Conservation (phyloP, 2,888 invertebrate genomes). For the Eupithecia subfuscata region DNA sequence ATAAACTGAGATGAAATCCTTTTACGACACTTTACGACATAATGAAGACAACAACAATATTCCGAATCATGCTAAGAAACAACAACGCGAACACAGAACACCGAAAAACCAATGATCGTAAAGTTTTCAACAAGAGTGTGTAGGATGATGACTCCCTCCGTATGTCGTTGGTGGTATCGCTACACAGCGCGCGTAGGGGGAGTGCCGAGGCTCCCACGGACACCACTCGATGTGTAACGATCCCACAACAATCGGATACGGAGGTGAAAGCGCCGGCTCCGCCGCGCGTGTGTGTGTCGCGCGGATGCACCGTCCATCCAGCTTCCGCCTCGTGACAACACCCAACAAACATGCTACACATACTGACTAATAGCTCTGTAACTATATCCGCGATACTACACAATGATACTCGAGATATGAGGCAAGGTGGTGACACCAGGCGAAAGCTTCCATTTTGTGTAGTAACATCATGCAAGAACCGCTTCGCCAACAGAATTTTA, state of each 20-base stretch:
- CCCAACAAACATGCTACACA: constrained; percentile 31
- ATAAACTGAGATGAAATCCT: constrained; percentile 64
- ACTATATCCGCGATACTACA: constrained; percentile 29
- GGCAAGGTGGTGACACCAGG: constrained; percentile 57
- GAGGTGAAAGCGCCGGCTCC: constrained; percentile 79
- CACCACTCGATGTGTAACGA: constrained; percentile 38
- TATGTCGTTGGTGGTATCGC: constrained; percentile 49
- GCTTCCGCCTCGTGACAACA: constrained; percentile 63
- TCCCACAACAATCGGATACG: constrained; percentile 57
- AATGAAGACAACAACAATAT: constrained; percentile 76
- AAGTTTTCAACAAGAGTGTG: constrained; percentile 65
- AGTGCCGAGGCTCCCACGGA: constrained; percentile 8
- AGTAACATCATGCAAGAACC: constrained; percentile 73
- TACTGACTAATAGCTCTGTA: constrained; percentile 27
- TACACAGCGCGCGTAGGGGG: constrained; percentile 7
- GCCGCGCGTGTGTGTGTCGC: constrained; percentile 78
- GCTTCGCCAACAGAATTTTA: constrained; percentile 59
- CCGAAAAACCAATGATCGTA: constrained; percentile 69
- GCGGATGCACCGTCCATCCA: constrained; percentile 62
- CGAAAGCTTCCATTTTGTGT: constrained; percentile 65
- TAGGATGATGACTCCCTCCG: constrained; percentile 68
- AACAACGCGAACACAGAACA: constrained; percentile 79
- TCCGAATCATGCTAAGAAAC: constrained; percentile 79
- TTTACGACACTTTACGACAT: constrained; percentile 67
- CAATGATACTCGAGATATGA: constrained; percentile 28